Conservation (phyloP, 2,113 vertebrate genomes). For the Capreolus pygargus region DNA sequence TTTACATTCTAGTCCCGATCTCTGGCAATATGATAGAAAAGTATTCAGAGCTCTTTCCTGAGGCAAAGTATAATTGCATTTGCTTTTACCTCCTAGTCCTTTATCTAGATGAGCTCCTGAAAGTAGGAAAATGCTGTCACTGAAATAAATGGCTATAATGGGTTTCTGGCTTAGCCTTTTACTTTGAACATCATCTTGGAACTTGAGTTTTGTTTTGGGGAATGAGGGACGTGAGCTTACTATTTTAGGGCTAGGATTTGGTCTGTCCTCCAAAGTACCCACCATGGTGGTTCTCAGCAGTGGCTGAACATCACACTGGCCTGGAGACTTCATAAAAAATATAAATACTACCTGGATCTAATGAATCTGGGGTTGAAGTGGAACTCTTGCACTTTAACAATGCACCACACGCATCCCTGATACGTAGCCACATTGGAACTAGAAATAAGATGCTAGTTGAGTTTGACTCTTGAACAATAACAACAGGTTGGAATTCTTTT, state of each 20-base stretch:
- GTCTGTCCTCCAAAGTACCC: background rate
- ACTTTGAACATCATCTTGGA: constrained; percentile 5
- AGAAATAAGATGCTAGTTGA: background rate
- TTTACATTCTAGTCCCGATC: constrained; percentile 73
- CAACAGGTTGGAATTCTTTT: background rate
- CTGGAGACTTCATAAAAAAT: background rate
- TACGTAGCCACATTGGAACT: background rate
- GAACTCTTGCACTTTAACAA: background rate
- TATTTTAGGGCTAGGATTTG: background rate
- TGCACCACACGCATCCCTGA: background rate
- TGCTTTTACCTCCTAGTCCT: constrained; percentile 65
- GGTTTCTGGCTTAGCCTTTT: constrained; percentile 33
- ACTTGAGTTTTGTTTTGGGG: background rate
- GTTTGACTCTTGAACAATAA: background rate
- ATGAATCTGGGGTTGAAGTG: background rate
- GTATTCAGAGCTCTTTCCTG: constrained; percentile 67
- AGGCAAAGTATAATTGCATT: constrained; percentile 75
- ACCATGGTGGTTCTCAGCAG: background rate
- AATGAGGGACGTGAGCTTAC: background rate
- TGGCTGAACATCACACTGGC: background rate
- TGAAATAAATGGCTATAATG: constrained; percentile 51
- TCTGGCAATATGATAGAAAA: constrained; percentile 72
- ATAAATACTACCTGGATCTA: background rate
- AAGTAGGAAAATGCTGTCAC: constrained; percentile 61
- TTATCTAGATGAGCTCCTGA: constrained; percentile 64